Evolutionary conservation across 2,797 vertebrate species (phyloP).

Genomic region (Tauraco hartlaubi): DNA sequence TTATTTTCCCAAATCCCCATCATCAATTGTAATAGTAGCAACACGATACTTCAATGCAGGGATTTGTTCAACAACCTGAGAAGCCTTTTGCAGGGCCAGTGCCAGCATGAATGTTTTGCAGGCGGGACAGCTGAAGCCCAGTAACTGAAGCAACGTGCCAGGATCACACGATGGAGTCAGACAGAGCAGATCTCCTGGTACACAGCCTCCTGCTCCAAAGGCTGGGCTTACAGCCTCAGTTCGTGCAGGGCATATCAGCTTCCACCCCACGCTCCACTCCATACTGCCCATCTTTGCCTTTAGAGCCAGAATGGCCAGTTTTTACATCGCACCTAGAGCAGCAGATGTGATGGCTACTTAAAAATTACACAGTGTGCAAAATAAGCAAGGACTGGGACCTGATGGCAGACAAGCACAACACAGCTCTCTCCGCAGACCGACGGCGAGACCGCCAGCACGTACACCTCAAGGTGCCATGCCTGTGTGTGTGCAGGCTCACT

Average conservation of each 20-base stretch:
- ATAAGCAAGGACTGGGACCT: rapidly evolving
- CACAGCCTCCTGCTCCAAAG: not conserved
- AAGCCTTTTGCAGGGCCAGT: not conserved
- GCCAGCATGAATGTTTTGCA: not conserved
- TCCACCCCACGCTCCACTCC: not conserved
- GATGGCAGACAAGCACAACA: not conserved
- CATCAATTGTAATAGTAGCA: constrained; percentile 26
- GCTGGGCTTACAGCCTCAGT: not conserved
- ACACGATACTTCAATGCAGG: constrained; percentile 1
- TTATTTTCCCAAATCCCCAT: not conserved
- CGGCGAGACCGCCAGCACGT: rapidly evolving
- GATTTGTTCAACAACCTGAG: constrained; percentile 17
- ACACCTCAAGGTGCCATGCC: not conserved
- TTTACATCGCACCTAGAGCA: not conserved
- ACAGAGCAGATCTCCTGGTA: not conserved
- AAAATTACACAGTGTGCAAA: not conserved
- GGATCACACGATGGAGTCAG: not conserved
- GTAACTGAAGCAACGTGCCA: not conserved
- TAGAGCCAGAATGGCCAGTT: not conserved
- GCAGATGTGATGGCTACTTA: not conserved
- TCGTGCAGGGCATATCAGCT: not conserved
- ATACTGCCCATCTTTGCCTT: not conserved
- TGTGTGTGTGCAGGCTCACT: not conserved
- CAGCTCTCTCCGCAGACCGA: not conserved
- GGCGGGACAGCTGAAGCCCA: not conserved